Percentiles rank a stretch among this genome's conserved stretches.
Evolutionary conservation across 2,113 vertebrate species (phyloP).

Genomic region (Australoheros scitulus): DNA sequence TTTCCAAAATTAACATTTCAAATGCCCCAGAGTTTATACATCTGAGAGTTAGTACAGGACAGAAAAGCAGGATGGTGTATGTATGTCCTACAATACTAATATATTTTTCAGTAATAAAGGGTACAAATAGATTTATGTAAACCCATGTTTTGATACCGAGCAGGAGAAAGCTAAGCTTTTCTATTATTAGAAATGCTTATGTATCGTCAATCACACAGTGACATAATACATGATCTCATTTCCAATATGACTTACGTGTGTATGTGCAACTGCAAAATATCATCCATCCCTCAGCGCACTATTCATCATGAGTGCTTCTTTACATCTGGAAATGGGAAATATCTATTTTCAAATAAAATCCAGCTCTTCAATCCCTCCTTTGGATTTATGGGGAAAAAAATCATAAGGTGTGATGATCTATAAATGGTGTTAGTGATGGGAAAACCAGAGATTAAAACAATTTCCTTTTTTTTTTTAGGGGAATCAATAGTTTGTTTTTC

Average conservation of each 20-base stretch:
- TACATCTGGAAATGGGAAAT: not conserved
- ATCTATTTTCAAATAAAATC: not conserved
- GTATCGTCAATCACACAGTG: not conserved
- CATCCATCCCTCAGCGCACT: not conserved
- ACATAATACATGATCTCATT: not conserved
- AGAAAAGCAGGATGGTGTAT: not conserved
- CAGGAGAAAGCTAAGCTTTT: not conserved
- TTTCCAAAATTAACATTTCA: conserved; percentile 15
- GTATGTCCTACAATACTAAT: not conserved
- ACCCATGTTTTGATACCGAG: conserved; percentile 1
- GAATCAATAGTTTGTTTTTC: conserved; percentile 35
- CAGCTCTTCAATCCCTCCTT: not conserved
- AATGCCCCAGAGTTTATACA: not conserved
- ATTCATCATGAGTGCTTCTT: not conserved
- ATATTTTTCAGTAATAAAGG: not conserved
- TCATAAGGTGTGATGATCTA: conserved; percentile 2
- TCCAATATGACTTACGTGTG: not conserved
- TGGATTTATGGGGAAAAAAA: not conserved
- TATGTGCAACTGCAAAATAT: not conserved
- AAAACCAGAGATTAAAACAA: conserved; percentile 2
- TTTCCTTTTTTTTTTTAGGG: not conserved
- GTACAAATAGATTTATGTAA: conserved; percentile 14
- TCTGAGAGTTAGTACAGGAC: not conserved
- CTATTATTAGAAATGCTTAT: conserved; percentile 7
- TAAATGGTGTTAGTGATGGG: not conserved